Conservation (phyloP, 2,797 vertebrate species). For the Helostoma temminkii region DNA sequence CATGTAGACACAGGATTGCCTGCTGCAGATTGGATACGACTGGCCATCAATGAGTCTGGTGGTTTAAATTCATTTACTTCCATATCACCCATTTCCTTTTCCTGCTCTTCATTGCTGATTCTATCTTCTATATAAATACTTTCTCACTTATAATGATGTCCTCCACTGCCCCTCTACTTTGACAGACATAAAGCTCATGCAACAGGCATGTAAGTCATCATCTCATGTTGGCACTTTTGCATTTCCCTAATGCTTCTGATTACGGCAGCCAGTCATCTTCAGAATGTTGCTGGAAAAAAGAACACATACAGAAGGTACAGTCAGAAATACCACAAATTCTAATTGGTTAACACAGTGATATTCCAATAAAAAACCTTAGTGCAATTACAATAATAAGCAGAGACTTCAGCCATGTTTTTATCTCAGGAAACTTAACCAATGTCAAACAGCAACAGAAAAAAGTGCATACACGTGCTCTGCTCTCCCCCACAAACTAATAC, state of each 20-base stretch:
- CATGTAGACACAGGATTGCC: neutral
- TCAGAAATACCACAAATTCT: no score
- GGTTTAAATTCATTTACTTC: constrained; percentile 2
- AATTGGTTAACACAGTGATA: no score
- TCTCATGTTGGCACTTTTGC: constrained; percentile 7
- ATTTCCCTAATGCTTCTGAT: constrained; percentile 4
- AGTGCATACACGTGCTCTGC: no score
- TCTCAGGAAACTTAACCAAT: no score
- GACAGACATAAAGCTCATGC: neutral
- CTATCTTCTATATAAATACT: neutral
- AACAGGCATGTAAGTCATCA: constrained; percentile 57
- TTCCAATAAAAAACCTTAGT: no score
- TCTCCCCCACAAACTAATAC: no score
- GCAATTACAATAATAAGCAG: no score
- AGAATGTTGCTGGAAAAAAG: neutral
- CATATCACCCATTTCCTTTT: constrained; percentile 5
- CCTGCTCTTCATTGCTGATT: constrained; percentile 7
- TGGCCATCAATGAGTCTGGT: neutral
- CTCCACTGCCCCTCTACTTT: neutral
- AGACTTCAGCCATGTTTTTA: no score
- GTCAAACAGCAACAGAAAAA: no score
- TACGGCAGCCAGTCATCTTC: constrained; percentile 18
- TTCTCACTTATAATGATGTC: neutral
- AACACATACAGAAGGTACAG: constrained; percentile 1
- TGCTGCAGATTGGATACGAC: neutral